Conservation (phyloP, 2,888 invertebrate genomes). For the Theretra japonica region DNA sequence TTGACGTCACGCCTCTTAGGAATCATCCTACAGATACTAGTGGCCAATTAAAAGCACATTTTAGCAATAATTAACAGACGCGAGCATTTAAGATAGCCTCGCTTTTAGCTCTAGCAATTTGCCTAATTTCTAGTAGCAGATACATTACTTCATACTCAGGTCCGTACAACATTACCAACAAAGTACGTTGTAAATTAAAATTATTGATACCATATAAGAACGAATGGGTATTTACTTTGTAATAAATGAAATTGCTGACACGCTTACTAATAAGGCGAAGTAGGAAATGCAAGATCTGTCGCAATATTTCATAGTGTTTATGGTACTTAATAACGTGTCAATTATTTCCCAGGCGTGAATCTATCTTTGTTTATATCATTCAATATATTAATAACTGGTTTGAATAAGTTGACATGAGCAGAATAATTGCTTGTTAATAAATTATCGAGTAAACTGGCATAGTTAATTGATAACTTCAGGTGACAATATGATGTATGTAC, state of each 20-base stretch:
- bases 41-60: conserved; percentile 1
- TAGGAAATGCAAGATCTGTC: conserved; percentile 6
- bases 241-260: background rate
- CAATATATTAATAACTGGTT: background rate
- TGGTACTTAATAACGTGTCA: background rate
- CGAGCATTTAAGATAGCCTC: background rate
- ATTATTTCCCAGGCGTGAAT: background rate
- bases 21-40: background rate
- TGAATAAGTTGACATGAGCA: too few relatives aligned
- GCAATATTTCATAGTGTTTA: conserved; percentile 11
- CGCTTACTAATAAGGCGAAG: conserved; percentile 15
- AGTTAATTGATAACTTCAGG: too few relatives aligned
- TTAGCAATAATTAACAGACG: background rate
- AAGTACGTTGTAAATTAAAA: background rate
- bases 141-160: background rate
- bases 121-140: background rate
- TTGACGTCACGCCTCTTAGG: background rate
- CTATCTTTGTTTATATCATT: background rate
- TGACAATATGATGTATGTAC: too few relatives aligned
- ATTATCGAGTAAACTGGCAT: too few relatives aligned
- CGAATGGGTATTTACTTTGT: background rate
- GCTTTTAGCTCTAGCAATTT: conserved; percentile 1
- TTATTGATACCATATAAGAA: conserved; percentile 9
- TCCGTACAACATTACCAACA: background rate
- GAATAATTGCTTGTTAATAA: too few relatives aligned